Conservation (phyloP, 2,797 vertebrate species). For the Enteromius trimaculatus region DNA sequence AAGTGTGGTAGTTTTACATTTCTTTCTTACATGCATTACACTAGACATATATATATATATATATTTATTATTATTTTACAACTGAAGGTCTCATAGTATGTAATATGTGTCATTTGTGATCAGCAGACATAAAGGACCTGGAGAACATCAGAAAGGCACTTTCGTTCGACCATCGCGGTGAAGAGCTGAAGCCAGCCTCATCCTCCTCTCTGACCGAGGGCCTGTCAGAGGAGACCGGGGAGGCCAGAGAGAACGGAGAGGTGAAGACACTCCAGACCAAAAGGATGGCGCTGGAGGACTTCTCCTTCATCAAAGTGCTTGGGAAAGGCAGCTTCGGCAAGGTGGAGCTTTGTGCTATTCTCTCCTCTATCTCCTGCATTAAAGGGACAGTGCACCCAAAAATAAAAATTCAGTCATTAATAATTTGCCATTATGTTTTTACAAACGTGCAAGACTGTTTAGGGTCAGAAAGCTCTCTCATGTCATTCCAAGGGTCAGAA, state of each 20-base stretch:
- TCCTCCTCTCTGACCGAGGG: constrained; percentile 60
- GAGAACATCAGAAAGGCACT: constrained; percentile 94
- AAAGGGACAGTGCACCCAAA: not conserved
- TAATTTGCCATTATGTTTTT: too few relatives aligned
- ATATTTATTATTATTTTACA: not conserved
- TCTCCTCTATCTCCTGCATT: not conserved
- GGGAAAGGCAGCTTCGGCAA: constrained; percentile 98
- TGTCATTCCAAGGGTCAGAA: too few relatives aligned
- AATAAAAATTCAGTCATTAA: not conserved
- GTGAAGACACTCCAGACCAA: constrained; percentile 83
- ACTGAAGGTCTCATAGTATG: not conserved
- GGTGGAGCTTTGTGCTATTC: constrained; percentile 69
- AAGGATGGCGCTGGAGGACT: constrained; percentile 87
- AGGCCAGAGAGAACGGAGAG: constrained; percentile 86
- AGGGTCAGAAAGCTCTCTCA: not conserved
- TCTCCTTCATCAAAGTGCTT: constrained; percentile 96
- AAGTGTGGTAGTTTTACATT: too few relatives aligned
- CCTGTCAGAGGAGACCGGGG: constrained; percentile 58
- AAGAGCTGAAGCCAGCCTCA: constrained; percentile 81
- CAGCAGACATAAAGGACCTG: constrained; percentile 89
- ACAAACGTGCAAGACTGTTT: not conserved
- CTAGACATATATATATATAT: too few relatives aligned
- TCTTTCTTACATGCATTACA: too few relatives aligned
- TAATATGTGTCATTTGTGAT: too few relatives aligned
- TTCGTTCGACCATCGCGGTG: constrained; percentile 91